Conservation (phyloP, 2,888 invertebrate genomes). For the Aquatica leii region DNA sequence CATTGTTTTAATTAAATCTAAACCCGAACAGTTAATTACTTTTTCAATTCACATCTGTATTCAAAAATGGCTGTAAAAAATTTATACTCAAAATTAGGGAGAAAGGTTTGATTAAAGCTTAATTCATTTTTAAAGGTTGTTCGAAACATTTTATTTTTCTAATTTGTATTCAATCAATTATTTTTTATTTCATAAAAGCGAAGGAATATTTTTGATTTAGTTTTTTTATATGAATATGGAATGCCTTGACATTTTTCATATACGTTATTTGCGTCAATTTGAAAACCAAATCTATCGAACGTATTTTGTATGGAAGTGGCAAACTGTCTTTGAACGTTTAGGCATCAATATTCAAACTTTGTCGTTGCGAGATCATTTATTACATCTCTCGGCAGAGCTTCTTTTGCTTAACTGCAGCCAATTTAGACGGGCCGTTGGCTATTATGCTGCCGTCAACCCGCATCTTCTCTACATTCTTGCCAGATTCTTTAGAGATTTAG, state of each 20-base stretch:
- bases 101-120: no score
- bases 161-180: no score
- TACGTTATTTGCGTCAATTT: slow-evolving; percentile 49
- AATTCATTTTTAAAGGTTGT: not conserved
- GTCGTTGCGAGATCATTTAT: slow-evolving; percentile 59
- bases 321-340: slow-evolving; percentile 52
- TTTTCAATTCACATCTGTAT: no score
- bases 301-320: slow-evolving; percentile 51
- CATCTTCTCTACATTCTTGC: slow-evolving; percentile 48
- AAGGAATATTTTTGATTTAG: no score
- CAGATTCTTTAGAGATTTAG: slow-evolving; percentile 42
- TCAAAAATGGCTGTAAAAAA: no score
- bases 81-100: no score
- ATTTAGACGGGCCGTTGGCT: slow-evolving; percentile 50
- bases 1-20: no score
- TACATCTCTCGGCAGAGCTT: slow-evolving; percentile 53
- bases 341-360: slow-evolving; percentile 61
- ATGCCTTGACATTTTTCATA: slow-evolving; percentile 21
- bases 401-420: slow-evolving; percentile 51
- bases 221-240: not conserved
- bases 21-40: no score
- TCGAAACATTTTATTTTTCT: no score
- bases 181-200: no score
- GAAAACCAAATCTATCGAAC: slow-evolving; percentile 54
- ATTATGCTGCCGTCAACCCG: slow-evolving; percentile 50